Evolutionary conservation across 2,113 vertebrate genomes (phyloP).

Genomic region (Phasianus colchicus): DNA sequence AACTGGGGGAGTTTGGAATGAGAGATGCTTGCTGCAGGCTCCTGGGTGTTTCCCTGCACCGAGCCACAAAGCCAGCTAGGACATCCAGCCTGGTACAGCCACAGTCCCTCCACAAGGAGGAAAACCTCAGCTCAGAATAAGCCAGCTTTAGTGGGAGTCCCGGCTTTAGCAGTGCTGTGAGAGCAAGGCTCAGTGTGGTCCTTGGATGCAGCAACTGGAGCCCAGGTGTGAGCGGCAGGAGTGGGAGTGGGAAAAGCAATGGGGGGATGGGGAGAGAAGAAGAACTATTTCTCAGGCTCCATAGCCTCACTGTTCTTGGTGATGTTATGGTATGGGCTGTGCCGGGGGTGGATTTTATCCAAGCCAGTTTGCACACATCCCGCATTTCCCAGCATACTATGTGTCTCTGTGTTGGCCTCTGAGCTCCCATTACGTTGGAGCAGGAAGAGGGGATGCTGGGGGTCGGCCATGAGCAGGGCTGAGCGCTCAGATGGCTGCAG

Average conservation of each 20-base stretch:
- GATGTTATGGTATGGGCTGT: not conserved
- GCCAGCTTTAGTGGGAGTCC: not conserved
- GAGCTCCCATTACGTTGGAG: constrained; percentile 31
- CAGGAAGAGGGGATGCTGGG: constrained; percentile 31
- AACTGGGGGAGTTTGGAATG: constrained; percentile 24
- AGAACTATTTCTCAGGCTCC: constrained; percentile 19
- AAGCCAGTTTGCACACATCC: not conserved
- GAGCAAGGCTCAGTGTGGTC: not conserved
- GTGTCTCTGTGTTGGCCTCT: not conserved
- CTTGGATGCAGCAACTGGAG: not conserved
- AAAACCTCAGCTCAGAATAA: not conserved
- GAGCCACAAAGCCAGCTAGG: constrained; percentile 12
- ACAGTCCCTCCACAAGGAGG: not conserved
- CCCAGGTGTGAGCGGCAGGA: constrained; percentile 23
- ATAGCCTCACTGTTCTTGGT: not conserved
- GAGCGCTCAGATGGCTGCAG: not conserved
- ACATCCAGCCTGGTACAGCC: constrained; percentile 18
- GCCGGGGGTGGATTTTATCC: constrained; percentile 45
- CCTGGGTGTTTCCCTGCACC: not conserved
- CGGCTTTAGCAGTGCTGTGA: not conserved
- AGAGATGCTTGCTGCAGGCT: constrained; percentile 33
- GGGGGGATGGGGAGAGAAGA: not conserved
- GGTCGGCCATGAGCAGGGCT: not conserved
- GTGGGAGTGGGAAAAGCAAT: not conserved
- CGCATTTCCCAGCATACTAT: constrained; percentile 31